Conservation (phyloP, 2,888 invertebrate species). For the Phorcus lineatus region DNA sequence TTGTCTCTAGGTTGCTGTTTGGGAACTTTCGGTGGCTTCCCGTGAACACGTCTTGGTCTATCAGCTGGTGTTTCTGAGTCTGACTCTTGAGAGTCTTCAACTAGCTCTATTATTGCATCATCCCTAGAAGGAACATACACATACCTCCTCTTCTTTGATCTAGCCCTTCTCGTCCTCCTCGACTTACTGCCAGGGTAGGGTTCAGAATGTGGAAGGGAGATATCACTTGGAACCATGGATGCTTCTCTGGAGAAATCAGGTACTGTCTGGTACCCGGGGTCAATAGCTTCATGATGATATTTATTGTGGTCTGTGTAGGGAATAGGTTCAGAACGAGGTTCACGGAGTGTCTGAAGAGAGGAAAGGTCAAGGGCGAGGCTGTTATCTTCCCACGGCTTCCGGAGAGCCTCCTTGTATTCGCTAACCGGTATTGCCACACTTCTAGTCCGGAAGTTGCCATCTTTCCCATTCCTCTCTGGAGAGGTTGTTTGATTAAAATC, state of each 20-base stretch:
- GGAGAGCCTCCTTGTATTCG: background rate
- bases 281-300: background rate
- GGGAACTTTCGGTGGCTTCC: background rate
- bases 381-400: background rate
- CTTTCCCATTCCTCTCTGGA: background rate
- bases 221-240: background rate
- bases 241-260: background rate
- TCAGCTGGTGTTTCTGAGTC: background rate
- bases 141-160: background rate
- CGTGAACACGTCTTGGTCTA: background rate
- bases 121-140: background rate
- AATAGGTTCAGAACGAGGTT: background rate
- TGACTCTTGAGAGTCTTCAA: background rate
- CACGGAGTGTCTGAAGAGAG: background rate
- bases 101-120: background rate
- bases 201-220: background rate
- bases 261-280: background rate
- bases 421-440: background rate
- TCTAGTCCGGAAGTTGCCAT: background rate
- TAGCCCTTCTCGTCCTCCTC: background rate
- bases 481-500: background rate
- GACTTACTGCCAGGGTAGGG: background rate
- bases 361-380: background rate
- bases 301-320: background rate
- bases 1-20: too few relatives aligned